phyloP scores from a whole-genome alignment of 2,113 vertebrate genomes.

The Oreotragus oreotragus region DNA sequence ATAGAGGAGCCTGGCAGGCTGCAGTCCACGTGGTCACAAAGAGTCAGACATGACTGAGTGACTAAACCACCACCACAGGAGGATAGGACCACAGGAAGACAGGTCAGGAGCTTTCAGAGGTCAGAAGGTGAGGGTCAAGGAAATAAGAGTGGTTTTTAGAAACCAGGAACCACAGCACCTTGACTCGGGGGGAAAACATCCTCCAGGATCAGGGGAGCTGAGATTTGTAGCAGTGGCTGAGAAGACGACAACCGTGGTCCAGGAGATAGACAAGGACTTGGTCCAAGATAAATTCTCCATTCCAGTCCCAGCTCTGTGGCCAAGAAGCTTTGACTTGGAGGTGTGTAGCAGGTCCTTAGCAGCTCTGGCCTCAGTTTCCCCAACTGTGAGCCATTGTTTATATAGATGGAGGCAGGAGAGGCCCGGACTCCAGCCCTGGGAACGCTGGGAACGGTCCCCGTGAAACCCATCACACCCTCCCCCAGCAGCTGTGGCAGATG shows the following conservation, averaged over 20 bases:
- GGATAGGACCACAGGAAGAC: background rate
- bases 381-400: background rate
- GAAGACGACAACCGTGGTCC: background rate
- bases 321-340: background rate
- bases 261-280: background rate
- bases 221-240: accelerated
- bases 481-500: background rate
- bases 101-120: background rate
- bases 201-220: background rate
- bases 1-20: background rate
- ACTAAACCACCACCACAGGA: background rate
- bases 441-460: background rate
- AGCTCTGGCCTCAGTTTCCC: constrained; percentile 48
- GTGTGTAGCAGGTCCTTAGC: background rate
- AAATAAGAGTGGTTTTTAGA: background rate
- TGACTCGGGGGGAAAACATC: accelerated
- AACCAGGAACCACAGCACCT: background rate
- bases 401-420: background rate
- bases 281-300: background rate
- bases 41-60: background rate
- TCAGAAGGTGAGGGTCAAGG: background rate
- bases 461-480: background rate
- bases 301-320: background rate
- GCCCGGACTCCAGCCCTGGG: background rate
- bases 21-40: background rate